Base-by-base conservation (phyloP, 2,888 invertebrate genomes). In the Drosophila robusta region DNA sequence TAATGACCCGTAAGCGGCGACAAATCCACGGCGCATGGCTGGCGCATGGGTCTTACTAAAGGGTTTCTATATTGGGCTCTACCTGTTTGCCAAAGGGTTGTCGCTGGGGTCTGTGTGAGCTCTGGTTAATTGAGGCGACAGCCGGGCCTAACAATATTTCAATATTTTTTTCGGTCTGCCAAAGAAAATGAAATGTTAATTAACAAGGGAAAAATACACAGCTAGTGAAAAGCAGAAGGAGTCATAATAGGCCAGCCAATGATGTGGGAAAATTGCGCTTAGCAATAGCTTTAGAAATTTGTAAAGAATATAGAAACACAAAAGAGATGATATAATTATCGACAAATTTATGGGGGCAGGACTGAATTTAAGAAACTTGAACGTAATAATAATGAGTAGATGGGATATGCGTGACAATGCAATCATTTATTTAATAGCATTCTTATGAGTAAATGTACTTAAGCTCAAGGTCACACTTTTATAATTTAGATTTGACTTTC, bases 111-210 rank as follows among this genome's bases (percentile, higher is more conserved):
- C 39, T 42, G 50, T 60, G 32, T 12, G 58, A 47, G 18, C 11
- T 55, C 58, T 34, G 55, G 65, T 75, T 84, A 78, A 87, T 73
- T 70, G 64, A 70, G 75, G 75, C 70, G 78, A 63, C 77, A 64
- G 60, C 11, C 8, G 32, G 52, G 16, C 60, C 58, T 54, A 29
- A 66, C 51, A 16, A 49, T 44, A 57, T 57, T 66, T 67, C 45
- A 52, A 65, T 63, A 60, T 46, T 57, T 44, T 62, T 55, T 32
- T 52, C 42, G 57, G 60, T 12, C 34, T 44, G 54, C 24, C 8
- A 1, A 24, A 54, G 34, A 36, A 54, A 66, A 52, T 32, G 50
- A 70, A 44, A 65, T 49, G 46, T 45, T 79, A 70, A 75, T 86
- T 75, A 67, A 65, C 64, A 52, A 57, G 55, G 41, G 66, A 64